These are phyloP conservation scores for Chrysotoxum bicinctum DNA, from an alignment of 2,888 invertebrate genomes.

Conservation along the genomic window DNA sequence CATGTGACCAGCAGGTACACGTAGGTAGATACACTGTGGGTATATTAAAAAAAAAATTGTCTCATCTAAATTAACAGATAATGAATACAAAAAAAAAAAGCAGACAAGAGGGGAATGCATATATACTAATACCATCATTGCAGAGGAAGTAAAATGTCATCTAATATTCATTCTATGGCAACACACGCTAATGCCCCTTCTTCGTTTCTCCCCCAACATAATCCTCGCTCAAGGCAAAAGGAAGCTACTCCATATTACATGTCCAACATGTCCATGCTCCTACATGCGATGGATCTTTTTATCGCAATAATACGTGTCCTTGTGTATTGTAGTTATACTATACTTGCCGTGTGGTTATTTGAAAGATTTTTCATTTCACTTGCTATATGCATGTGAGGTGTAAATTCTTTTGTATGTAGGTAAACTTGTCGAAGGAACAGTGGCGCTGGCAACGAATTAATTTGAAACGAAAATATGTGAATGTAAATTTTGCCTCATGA, in stretches of 20 bases:
- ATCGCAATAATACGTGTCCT: constrained; percentile 55
- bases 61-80: constrained; percentile 71
- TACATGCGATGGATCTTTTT: constrained; percentile 58
- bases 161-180: constrained; percentile 57
- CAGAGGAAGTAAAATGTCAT: constrained; percentile 58
- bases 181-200: neutral
- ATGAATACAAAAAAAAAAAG: constrained; percentile 31
- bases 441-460: neutral
- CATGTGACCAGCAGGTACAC: constrained; percentile 53
- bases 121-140: constrained; percentile 47
- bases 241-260: neutral
- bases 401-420: neutral
- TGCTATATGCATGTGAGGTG: neutral
- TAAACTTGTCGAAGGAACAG: neutral
- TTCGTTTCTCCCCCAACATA: constrained; percentile 19
- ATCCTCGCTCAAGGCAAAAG: constrained; percentile 49
- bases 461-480: neutral
- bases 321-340: constrained; percentile 11
- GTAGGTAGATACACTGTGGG: neutral
- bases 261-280: constrained; percentile 11
- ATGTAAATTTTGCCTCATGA: too few relatives aligned
- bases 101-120: constrained; percentile 37
- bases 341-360: constrained; percentile 42
- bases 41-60: constrained; percentile 18
- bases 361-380: constrained; percentile 61